Evolutionary conservation across 2,797 vertebrate species (phyloP), one percentile per base, ranked within the genome.

Genomic region (Typhlichthys subterraneus): DNA sequence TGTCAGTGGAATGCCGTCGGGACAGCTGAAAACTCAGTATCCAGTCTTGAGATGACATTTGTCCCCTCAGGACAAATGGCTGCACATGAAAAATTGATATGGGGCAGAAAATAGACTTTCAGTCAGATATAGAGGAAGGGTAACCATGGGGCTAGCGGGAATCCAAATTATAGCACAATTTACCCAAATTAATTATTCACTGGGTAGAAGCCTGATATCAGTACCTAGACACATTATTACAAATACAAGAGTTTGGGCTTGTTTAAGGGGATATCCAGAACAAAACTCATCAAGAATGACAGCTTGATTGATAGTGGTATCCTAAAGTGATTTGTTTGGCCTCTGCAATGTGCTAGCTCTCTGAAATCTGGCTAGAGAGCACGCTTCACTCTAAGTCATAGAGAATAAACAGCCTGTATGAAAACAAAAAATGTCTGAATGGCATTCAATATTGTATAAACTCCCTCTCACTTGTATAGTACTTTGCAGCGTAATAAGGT

Each of bases 81-180:
- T 84, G 63, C 65, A 19, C 67, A 89, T 92, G 85, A 92, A 92
- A 93, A 90, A 92, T 90, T 89, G 77, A 92, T 91, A 81, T 59
- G 58, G 63, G 68, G 86, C 85, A 88, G 80, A 89, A 91, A 93
- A 92, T 91, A 92, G 90, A 90, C 77, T 84, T 80, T 52, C 67
- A 80, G 75, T 83, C 71, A 57, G 52, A 84, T 63, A 68, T 63
- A 69, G 73, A 83, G 53, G 54, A 67, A 74, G 59, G 55, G 62
- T 79, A 76, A 86, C 74, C 75, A 74, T 52, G 69, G 80, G 79
- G 79, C 75, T 64, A 67, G 70, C 66, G 65, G 42, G 67, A 83
- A 76, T 82, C 77, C 76, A 82, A 86, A 83, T 87, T 85, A 75
- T 65, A 70, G 65, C 61, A 69, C 86, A 85, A 86, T 91, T 90